Percentiles rank a stretch among this genome's conserved stretches.
These are phyloP conservation scores for Pocillopora damicornis DNA, from an alignment of 64 coral and sea anemone genomes.

Conservation along the genomic window DNA sequence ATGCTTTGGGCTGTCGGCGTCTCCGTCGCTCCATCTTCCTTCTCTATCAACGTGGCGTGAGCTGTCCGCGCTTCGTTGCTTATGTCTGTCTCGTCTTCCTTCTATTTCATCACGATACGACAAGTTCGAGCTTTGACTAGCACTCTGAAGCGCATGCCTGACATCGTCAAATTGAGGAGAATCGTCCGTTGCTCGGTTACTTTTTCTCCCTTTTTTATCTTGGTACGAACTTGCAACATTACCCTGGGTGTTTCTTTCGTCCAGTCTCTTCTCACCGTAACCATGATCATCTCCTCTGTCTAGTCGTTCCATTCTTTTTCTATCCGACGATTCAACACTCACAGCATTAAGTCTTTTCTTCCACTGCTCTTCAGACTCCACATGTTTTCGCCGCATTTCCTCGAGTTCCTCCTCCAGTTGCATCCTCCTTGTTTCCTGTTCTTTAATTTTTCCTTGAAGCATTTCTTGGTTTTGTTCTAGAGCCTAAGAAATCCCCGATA, in stretches of 20 bases:
- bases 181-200: not conserved
- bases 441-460: constrained; percentile 60
- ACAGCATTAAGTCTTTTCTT: not conserved
- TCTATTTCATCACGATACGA: constrained; percentile 3
- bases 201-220: not conserved
- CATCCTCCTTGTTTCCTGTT: constrained; percentile 66
- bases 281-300: not conserved
- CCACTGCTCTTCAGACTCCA: constrained; percentile 20
- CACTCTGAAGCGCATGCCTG: not conserved
- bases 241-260: not conserved
- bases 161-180: not conserved
- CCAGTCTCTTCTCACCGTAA: not conserved
- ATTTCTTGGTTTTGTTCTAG: constrained; percentile 72
- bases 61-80: not conserved
- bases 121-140: not conserved
- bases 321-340: not conserved
- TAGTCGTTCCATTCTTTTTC: not conserved
- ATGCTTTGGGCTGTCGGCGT: not conserved
- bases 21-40: not conserved
- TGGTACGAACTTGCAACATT: not conserved
- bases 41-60: not conserved
- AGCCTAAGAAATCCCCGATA: constrained; percentile 12
- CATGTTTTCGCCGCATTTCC: constrained; percentile 18
- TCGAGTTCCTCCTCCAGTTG: constrained; percentile 58
- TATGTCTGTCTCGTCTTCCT: not conserved